These are phyloP conservation scores for Xanthia icteritia DNA, from an alignment of 2,888 invertebrate genomes.

Conservation along the genomic window DNA sequence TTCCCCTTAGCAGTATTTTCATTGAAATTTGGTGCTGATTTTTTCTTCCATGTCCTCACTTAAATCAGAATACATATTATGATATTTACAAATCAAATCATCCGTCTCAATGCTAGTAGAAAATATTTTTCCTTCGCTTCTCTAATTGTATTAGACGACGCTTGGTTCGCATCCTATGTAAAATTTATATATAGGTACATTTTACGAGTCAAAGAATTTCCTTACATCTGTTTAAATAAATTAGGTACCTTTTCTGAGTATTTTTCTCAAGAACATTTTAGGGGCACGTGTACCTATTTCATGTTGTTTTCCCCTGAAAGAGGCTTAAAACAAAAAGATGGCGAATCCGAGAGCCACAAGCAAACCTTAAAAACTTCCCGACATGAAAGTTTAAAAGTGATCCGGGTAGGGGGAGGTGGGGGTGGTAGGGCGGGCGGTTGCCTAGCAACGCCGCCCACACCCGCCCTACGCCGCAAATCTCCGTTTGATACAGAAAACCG, in stretches of 20 bases:
- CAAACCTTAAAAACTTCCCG: constrained; percentile 90
- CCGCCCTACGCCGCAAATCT: constrained; percentile 87
- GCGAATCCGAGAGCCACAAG: constrained; percentile 87
- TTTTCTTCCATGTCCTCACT: constrained; percentile 16
- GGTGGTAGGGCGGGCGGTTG: constrained; percentile 76
- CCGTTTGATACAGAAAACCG: constrained; percentile 85
- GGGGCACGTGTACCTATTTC: constrained; percentile 61
- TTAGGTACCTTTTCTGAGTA: constrained; percentile 53
- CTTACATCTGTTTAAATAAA: constrained; percentile 60
- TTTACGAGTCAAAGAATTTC: constrained; percentile 66
- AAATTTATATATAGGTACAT: constrained; percentile 58
- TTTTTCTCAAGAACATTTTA: constrained; percentile 61
- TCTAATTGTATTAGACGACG: constrained; percentile 61
- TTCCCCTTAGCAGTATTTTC: no score
- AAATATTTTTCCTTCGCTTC: constrained; percentile 57
- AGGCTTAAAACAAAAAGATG: constrained; percentile 86
- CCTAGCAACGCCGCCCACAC: constrained; percentile 85
- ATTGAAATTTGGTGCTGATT: neutral
- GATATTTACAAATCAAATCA: constrained; percentile 57
- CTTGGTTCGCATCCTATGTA: constrained; percentile 61
- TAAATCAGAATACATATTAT: constrained; percentile 44
- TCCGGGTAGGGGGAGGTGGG: constrained; percentile 75
- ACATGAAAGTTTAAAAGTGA: constrained; percentile 91
- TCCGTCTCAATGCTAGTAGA: constrained; percentile 36
- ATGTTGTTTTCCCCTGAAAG: constrained; percentile 78